Evolutionary conservation across 2,888 invertebrate species (phyloP).

Genomic region (Chrysolina haemoptera): DNA sequence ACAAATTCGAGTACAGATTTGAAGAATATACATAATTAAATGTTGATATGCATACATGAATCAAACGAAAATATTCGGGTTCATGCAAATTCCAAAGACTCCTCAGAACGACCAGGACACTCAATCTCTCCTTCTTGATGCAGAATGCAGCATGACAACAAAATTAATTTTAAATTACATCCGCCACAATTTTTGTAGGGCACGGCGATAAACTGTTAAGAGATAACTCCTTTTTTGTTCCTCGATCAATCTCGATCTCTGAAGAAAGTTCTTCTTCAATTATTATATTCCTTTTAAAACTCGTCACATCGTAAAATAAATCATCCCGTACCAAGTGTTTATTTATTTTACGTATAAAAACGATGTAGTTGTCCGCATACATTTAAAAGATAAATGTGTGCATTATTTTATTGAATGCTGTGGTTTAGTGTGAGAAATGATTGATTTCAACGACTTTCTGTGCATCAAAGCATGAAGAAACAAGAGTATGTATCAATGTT

Average conservation of each 20-base stretch:
- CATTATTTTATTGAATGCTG: background rate
- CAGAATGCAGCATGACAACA: slow-evolving; percentile 25
- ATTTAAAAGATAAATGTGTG: slow-evolving; percentile 8
- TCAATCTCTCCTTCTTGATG: slow-evolving; percentile 17
- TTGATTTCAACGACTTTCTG: no score
- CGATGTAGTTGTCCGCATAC: slow-evolving; percentile 4
- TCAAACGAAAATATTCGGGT: slow-evolving; percentile 6
- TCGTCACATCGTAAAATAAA: slow-evolving; percentile 28
- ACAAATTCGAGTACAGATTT: no score
- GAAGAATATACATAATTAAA: background rate
- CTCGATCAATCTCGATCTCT: slow-evolving; percentile 3
- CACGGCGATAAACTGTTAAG: slow-evolving; percentile 22
- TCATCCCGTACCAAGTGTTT: slow-evolving; percentile 6
- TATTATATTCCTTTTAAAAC: slow-evolving; percentile 21
- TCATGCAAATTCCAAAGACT: slow-evolving; percentile 17
- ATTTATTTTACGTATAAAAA: slow-evolving; percentile 2
- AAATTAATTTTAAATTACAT: slow-evolving; percentile 31
- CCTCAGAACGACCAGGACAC: slow-evolving; percentile 9
- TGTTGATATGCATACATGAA: background rate
- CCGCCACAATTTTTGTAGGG: slow-evolving; percentile 24
- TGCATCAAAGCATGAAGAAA: no score
- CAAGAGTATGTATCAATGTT: no score
- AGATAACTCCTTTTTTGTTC: slow-evolving; percentile 24
- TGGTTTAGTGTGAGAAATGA: no score
- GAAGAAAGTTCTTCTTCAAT: slow-evolving; percentile 27